phyloP scores from a whole-genome alignment of 2,888 invertebrate genomes.

The Nomada hirtipes region DNA sequence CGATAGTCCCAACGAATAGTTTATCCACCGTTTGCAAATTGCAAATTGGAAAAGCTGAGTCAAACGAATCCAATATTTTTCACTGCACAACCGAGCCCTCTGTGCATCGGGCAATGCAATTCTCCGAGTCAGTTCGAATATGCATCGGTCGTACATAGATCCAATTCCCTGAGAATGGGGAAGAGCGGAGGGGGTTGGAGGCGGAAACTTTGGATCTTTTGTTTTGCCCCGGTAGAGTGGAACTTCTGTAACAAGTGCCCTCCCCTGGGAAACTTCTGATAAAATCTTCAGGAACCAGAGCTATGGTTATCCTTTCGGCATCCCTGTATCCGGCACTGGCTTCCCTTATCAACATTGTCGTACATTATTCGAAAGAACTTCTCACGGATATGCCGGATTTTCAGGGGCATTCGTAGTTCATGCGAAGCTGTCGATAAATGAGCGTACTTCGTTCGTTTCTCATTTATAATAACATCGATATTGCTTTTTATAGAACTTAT shows the following conservation, averaged over 20 bases:
- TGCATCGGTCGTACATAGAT: slow-evolving; percentile 43
- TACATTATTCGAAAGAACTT: slow-evolving; percentile 18
- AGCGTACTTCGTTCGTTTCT: too few species aligned
- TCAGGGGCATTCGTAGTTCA: neutral
- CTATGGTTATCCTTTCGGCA: slow-evolving; percentile 50
- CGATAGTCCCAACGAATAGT: neutral
- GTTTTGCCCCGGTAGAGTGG: slow-evolving; percentile 45
- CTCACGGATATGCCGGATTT: slow-evolving; percentile 1
- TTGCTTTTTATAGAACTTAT: too few species aligned
- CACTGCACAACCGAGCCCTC: neutral
- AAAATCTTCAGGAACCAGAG: slow-evolving; percentile 49
- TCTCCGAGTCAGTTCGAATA: slow-evolving; percentile 46
- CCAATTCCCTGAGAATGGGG: slow-evolving; percentile 39
- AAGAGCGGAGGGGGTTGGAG: neutral
- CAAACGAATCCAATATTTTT: slow-evolving; percentile 25
- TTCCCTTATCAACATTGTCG: slow-evolving; percentile 38
- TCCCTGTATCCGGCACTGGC: slow-evolving; percentile 19
- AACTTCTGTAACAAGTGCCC: slow-evolving; percentile 57
- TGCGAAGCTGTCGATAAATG: neutral
- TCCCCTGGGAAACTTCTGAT: slow-evolving; percentile 48
- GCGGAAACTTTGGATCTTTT: slow-evolving; percentile 40
- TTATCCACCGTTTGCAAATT: slow-evolving; percentile 18
- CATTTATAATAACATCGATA: too few species aligned
- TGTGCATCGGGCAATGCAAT: slow-evolving; percentile 29
- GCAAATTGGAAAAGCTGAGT: slow-evolving; percentile 38